Percentiles rank a stretch among this genome's conserved stretches.
Evolutionary conservation across 2,113 vertebrate species (phyloP).

Genomic region (Tetraodon nigroviridis): DNA sequence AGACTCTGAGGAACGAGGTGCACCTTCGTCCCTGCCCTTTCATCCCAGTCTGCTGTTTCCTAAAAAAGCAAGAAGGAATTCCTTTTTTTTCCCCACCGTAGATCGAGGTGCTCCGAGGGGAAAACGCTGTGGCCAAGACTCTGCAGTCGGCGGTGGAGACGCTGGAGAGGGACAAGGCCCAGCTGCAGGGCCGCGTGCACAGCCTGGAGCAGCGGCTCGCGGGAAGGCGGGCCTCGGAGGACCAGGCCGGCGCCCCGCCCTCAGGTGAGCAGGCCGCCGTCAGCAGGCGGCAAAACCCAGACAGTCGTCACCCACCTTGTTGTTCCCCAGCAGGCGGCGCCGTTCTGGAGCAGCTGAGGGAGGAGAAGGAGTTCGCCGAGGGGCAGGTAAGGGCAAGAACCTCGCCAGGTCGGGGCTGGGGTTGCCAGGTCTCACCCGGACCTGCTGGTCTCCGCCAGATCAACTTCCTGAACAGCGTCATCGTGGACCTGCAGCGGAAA

Average conservation of each 20-base stretch:
- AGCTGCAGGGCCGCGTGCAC: constrained; percentile 84
- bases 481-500: constrained; percentile 91
- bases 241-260: constrained; percentile 27
- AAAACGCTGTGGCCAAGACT: constrained; percentile 84
- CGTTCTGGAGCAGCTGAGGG: constrained; percentile 76
- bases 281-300: too few species aligned
- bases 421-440: neutral
- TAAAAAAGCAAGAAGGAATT: neutral
- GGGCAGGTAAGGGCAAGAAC: constrained; percentile 78
- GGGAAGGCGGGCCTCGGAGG: constrained; percentile 62
- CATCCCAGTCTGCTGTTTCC: too few species aligned
- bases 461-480: constrained; percentile 95
- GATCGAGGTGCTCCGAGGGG: constrained; percentile 85
- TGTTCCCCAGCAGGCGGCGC: constrained; percentile 70
- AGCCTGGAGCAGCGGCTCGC: constrained; percentile 86
- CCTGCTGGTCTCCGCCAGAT: constrained; percentile 70
- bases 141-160: constrained; percentile 86
- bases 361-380: constrained; percentile 85
- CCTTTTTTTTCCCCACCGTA: constrained; percentile 40
- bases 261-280: constrained; percentile 46
- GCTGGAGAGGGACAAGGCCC: constrained; percentile 86
- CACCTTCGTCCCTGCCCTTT: neutral
- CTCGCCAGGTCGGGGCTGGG: too few species aligned
- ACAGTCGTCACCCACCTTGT: neutral
- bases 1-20: constrained; percentile 91